A percentile compares a stretch with the other conserved stretches of the same genome.
Evolutionary conservation across 1,140 invertebrate species (phyloP).

Genomic region (Acromyrmex echinatior): DNA sequence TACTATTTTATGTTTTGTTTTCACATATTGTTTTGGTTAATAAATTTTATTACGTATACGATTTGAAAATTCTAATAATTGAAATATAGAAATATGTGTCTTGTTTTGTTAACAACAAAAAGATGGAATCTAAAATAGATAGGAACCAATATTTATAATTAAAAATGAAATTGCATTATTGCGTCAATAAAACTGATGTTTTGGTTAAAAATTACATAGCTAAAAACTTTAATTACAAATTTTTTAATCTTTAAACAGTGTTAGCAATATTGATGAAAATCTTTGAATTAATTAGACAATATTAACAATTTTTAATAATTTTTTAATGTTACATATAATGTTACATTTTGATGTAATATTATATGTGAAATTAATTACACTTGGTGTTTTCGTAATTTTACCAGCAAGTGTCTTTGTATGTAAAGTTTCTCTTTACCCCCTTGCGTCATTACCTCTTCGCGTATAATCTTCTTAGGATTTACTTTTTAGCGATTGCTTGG

Average conservation of each 20-base stretch:
- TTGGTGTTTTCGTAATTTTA: neutral
- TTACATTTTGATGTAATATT: neutral
- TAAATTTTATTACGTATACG: neutral
- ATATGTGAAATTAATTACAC: constrained; percentile 5
- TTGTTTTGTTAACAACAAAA: neutral
- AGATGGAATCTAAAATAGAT: neutral
- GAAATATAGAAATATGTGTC: neutral
- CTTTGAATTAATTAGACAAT: neutral
- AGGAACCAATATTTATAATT: neutral
- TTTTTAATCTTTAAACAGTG: neutral
- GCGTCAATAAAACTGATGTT: neutral
- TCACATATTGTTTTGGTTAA: neutral
- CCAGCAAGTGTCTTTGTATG: neutral
- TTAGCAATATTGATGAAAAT: neutral
- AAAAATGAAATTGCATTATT: neutral
- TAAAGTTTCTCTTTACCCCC: neutral
- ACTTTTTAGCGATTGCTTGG: constrained; percentile 35
- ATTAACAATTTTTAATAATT: neutral
- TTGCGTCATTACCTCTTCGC: neutral
- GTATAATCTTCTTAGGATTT: constrained; percentile 5
- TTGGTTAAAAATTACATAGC: neutral
- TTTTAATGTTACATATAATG: no score
- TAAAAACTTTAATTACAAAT: neutral
- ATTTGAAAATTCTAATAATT: neutral
- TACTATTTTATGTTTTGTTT: neutral